Evolutionary conservation across 2,113 vertebrate genomes (phyloP).

Genomic region (Amphiprion percula): DNA sequence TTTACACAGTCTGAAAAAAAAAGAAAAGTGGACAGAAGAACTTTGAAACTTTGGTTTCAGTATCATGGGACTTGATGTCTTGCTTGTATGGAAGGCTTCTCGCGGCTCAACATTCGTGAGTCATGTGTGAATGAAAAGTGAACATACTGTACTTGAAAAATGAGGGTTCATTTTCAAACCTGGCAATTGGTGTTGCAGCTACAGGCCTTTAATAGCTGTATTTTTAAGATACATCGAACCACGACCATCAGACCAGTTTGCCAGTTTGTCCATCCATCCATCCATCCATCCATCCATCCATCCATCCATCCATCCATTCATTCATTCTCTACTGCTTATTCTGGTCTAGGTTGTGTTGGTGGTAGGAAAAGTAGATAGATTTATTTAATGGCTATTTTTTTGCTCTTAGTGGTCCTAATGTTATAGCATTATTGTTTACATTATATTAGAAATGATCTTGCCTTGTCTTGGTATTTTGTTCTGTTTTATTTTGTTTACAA

Average conservation of each 20-base stretch:
- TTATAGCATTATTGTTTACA: too few species aligned
- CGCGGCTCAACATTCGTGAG: neutral
- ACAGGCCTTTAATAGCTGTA: neutral
- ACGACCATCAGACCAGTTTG: neutral
- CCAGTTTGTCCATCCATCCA: neutral
- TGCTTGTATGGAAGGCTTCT: neutral
- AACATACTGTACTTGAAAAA: neutral
- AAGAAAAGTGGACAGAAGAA: neutral
- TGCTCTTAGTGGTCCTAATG: too few species aligned
- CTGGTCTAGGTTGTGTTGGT: too few species aligned
- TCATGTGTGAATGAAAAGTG: neutral
- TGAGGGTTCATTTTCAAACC: neutral
- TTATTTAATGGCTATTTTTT: too few species aligned
- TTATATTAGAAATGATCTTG: too few species aligned
- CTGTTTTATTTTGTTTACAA: too few species aligned
- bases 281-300: too few species aligned
- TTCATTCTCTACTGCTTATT: neutral
- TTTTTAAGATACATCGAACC: neutral
- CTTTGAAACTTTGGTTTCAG: slow-evolving; percentile 2
- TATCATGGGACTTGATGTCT: slow-evolving; percentile 2
- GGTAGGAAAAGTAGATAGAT: neutral
- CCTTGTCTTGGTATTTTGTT: too few species aligned
- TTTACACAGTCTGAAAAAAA: neutral
- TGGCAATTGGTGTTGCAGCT: neutral
- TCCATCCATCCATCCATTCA: too few species aligned